Conservation (phyloP, 2,113 vertebrate species). For the Percina caprodes region DNA sequence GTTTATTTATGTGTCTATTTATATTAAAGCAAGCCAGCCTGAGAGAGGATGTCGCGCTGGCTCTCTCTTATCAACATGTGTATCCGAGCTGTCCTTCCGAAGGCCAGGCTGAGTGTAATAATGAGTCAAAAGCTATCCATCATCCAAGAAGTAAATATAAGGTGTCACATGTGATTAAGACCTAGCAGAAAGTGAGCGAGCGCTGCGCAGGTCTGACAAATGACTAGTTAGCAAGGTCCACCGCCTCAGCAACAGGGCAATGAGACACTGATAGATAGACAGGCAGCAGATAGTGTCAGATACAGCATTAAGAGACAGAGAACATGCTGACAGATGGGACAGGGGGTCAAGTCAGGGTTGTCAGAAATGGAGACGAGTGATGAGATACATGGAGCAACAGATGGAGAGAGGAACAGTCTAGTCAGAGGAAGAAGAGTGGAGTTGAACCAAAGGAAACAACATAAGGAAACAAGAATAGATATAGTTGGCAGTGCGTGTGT, state of each 20-base stretch:
- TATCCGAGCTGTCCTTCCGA: conserved; percentile 31
- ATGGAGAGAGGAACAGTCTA: conserved; percentile 28
- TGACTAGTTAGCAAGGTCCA: conserved; percentile 61
- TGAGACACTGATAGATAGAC: conserved; percentile 61
- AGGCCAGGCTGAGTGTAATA: conserved; percentile 49
- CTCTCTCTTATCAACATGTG: conserved; percentile 47
- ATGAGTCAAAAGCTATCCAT: conserved; percentile 66
- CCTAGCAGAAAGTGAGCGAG: conserved; percentile 55
- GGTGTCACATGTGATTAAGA: conserved; percentile 72
- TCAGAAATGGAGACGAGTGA: conserved; percentile 45
- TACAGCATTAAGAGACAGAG: conserved; percentile 48
- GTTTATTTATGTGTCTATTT: not conserved
- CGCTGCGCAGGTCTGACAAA: conserved; percentile 69
- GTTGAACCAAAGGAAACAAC: conserved; percentile 19
- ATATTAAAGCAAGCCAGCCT: not conserved
- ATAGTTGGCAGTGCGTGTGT: not conserved
- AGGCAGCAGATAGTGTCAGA: conserved; percentile 64
- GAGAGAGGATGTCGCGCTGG: not conserved
- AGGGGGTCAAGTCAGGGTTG: conserved; percentile 60
- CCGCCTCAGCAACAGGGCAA: conserved; percentile 32
- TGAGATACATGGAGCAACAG: conserved; percentile 44
- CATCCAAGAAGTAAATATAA: conserved; percentile 64
- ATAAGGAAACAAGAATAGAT: not conserved
- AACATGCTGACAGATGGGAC: conserved; percentile 66
- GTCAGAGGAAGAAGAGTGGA: conserved; percentile 5